Conservation (phyloP, 2,888 invertebrate genomes). For the Ectemnius lituratus region DNA sequence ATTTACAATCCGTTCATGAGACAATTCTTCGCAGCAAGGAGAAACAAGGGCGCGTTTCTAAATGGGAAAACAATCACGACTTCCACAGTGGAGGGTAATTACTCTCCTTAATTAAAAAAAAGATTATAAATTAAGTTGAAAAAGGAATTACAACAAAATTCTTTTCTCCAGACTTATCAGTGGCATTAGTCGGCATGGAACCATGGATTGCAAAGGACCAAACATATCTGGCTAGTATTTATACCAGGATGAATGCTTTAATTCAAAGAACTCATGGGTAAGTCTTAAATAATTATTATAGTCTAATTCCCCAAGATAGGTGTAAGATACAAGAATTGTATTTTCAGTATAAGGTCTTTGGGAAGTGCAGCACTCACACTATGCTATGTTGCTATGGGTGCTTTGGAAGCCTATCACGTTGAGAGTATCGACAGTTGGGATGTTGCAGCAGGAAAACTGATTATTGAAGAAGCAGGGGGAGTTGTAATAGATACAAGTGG, state of each 20-base stretch:
- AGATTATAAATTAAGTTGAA: not conserved
- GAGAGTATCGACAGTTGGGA: conserved; percentile 89
- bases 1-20: conserved; percentile 87
- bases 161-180: conserved; percentile 73
- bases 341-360: conserved; percentile 80
- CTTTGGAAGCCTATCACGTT: conserved; percentile 84
- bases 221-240: conserved; percentile 60
- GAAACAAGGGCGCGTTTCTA: conserved; percentile 86
- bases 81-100: conserved; percentile 79
- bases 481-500: conserved; percentile 83
- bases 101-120: not conserved
- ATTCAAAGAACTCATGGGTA: conserved; percentile 72
- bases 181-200: conserved; percentile 70
- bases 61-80: conserved; percentile 83
- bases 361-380: conserved; percentile 87
- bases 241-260: conserved; percentile 68
- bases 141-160: not conserved
- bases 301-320: not conserved
- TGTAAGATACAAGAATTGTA: not conserved
- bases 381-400: conserved; percentile 86
- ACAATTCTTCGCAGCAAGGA: conserved; percentile 85
- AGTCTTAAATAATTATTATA: conserved; percentile 18
- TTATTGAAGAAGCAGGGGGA: conserved; percentile 89
- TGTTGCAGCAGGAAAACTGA: conserved; percentile 86
- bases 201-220: conserved; percentile 72